Evolutionary conservation across 1,140 invertebrate species (phyloP).

Genomic region (Drosophila navojoa): DNA sequence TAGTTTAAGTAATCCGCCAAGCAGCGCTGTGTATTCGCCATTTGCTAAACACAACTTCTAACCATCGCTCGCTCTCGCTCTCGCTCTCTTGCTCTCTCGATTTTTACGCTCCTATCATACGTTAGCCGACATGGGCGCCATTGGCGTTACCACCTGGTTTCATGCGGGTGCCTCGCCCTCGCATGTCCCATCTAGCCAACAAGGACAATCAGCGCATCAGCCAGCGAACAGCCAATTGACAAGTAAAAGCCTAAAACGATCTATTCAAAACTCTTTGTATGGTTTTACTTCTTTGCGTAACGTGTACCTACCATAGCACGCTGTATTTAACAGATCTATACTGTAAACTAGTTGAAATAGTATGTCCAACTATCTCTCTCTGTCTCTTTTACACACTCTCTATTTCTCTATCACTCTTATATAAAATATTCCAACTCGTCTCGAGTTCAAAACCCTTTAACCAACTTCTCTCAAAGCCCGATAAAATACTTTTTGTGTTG

Average conservation of each 20-base stretch:
- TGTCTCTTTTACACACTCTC: slow-evolving; percentile 14
- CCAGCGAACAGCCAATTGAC: slow-evolving; percentile 36
- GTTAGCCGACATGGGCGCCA: slow-evolving; percentile 67
- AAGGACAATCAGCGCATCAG: slow-evolving; percentile 27
- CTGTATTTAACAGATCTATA: slow-evolving; percentile 40
- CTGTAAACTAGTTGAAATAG: slow-evolving; percentile 26
- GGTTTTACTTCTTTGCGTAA: slow-evolving; percentile 47
- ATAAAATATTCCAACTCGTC: neutral
- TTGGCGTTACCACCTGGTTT: slow-evolving; percentile 83
- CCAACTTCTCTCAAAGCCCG: slow-evolving; percentile 1
- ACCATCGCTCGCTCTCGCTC: slow-evolving; percentile 41
- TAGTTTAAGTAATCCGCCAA: slow-evolving; percentile 13
- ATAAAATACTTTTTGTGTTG: slow-evolving; percentile 2
- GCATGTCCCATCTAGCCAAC: slow-evolving; percentile 37
- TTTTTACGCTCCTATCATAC: slow-evolving; percentile 9
- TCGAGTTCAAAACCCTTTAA: slow-evolving; percentile 8
- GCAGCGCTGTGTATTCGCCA: slow-evolving; percentile 30
- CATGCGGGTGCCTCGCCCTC: slow-evolving; percentile 76
- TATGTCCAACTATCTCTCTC: neutral
- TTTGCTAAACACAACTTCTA: slow-evolving; percentile 18
- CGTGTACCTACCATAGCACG: slow-evolving; percentile 61
- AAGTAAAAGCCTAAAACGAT: slow-evolving; percentile 56
- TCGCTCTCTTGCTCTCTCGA: slow-evolving; percentile 19
- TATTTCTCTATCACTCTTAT: slow-evolving; percentile 28
- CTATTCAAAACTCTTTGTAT: slow-evolving; percentile 3